Evolutionary conservation across 2,797 vertebrate species (phyloP), one percentile per base, ranked within the genome.

Genomic region (Natrix natrix): DNA sequence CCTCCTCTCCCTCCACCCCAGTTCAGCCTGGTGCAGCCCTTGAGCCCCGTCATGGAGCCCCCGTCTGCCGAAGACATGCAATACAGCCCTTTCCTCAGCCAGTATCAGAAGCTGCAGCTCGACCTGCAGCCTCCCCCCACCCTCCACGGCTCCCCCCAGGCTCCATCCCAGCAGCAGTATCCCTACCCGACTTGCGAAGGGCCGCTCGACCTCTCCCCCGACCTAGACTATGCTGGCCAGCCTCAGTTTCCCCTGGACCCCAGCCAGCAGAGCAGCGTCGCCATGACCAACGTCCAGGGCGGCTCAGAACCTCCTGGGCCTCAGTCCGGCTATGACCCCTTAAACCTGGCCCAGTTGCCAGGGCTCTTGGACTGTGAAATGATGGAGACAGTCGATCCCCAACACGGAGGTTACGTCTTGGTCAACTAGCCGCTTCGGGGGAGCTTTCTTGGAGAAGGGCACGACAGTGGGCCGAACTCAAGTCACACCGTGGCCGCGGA

Each of bases 311-410:
- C 96, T 55, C 96, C 95, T 0, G 97, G 96, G 54, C 69, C 97
- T 2, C 94, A 96, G 2, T 95, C 97, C 12, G 94, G 93, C 95
- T 98, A 98, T 0, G 98, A 98, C 32, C 24, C 98, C 0, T 96
- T 99, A 60, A 92, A 97, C n/a, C 97, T 99, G 61, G 93, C 98
- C 0, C 98, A 99, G 56, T 94, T 99, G 95, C 98, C 98, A 14
- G 97, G 97, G 96, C 98, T 99, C 94, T 98, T 99, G 88, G 99
- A 99, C 94, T 98, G 98, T 60, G 99, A 99, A 97, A 99, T 99
- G 99, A 99, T 99, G 98, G 99, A 99, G 96, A 99, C 99, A 0
- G 99, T 99, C 95, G 99, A 99, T 97, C 98, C 99, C 0, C 99
- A 99, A 97, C 99, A 99, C 63, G 91, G 97, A 0, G 99, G 99